Evolutionary conservation across 2,113 vertebrate genomes (phyloP).

Genomic region (Tautogolabrus adspersus): DNA sequence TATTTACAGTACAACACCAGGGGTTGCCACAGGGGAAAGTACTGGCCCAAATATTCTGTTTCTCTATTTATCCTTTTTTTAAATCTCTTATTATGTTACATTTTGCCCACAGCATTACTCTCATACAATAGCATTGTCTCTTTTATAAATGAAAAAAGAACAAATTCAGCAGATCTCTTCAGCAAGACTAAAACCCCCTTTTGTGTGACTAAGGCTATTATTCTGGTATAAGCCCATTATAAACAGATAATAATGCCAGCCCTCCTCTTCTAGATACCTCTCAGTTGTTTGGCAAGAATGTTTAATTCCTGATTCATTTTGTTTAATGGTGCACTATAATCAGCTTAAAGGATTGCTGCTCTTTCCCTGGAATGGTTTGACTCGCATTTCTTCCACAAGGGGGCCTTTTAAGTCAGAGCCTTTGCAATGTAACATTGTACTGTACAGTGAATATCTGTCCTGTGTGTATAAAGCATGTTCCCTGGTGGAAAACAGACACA

Average conservation of each 20-base stretch:
- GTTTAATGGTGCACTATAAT: constrained; percentile 70
- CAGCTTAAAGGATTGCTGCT: constrained; percentile 62
- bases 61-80: no score
- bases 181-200: constrained; percentile 22
- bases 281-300: constrained; percentile 56
- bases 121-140: neutral
- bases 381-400: constrained; percentile 75
- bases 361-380: constrained; percentile 34
- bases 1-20: no score
- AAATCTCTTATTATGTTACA: neutral
- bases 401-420: constrained; percentile 46
- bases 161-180: constrained; percentile 18
- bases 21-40: no score
- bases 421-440: neutral
- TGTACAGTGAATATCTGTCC: constrained; percentile 35
- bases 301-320: constrained; percentile 65
- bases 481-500: constrained; percentile 14
- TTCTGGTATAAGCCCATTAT: constrained; percentile 60
- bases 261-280: constrained; percentile 24
- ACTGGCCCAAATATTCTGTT: no score
- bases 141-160: constrained; percentile 6
- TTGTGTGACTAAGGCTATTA: constrained; percentile 52
- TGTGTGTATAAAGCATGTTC: constrained; percentile 16
- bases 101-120: neutral
- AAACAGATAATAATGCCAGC: constrained; percentile 52